These are phyloP conservation scores for Magallana gigas DNA, from an alignment of 1,140 invertebrate species.

Conservation along the genomic window DNA sequence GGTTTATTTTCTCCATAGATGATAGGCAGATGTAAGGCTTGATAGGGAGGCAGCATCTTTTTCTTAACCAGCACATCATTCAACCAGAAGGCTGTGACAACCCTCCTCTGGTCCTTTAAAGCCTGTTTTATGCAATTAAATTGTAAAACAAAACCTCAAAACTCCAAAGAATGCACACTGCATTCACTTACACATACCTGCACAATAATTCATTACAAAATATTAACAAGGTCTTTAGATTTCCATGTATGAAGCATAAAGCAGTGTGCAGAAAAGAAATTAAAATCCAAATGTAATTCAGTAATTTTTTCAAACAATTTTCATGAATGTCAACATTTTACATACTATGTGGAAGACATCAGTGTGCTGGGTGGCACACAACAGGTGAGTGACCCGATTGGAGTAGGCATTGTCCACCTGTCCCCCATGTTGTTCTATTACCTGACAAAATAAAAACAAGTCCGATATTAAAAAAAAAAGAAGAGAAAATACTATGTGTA, in stretches of 20 bases:
- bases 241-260: too few species aligned
- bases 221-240: too few species aligned
- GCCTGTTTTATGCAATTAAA: slow-evolving; percentile 80
- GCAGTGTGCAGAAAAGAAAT: too few species aligned
- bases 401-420: slow-evolving; percentile 92
- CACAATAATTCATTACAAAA: too few species aligned
- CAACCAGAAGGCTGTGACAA: slow-evolving; percentile 96
- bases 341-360: slow-evolving; percentile 91
- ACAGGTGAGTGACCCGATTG: slow-evolving; percentile 91
- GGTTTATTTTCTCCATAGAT: slow-evolving; percentile 85
- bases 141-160: not conserved
- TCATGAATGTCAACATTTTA: not conserved
- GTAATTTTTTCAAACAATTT: not conserved
- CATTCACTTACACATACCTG: too few species aligned
- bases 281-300: too few species aligned
- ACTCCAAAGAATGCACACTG: too few species aligned
- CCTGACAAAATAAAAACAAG: slow-evolving; percentile 69
- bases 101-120: slow-evolving; percentile 88
- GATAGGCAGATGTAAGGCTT: slow-evolving; percentile 93
- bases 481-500: too few species aligned
- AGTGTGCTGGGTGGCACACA: slow-evolving; percentile 93
- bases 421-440: slow-evolving; percentile 92
- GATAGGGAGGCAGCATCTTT: slow-evolving; percentile 93
- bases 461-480: not conserved
- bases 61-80: slow-evolving; percentile 81